phyloP scores from a whole-genome alignment of 2,797 vertebrate genomes.

The Amphiprion clarkii region DNA sequence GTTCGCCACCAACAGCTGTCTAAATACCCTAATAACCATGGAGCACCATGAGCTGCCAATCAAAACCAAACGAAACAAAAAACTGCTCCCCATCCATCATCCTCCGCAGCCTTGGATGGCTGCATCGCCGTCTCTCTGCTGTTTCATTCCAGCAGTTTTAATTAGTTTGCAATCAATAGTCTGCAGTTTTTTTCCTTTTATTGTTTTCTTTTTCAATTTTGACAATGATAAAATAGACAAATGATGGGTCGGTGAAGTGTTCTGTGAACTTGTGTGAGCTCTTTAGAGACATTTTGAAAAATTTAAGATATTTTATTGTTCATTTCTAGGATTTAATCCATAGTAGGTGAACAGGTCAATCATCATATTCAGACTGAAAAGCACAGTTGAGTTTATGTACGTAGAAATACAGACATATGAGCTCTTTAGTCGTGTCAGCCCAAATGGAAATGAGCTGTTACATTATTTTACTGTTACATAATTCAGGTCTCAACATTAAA shows the following conservation, averaged over 20 bases:
- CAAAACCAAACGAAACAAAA: not conserved
- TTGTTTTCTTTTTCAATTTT: constrained; percentile 6
- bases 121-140: not conserved
- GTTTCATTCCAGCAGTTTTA: constrained; percentile 21
- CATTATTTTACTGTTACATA: too few relatives aligned
- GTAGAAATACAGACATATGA: not conserved
- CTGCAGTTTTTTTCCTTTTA: constrained; percentile 8
- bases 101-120: not conserved
- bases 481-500: not conserved
- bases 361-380: not conserved
- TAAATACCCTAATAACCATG: constrained; percentile 32
- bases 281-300: not conserved
- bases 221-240: not conserved
- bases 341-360: too few relatives aligned
- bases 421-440: too few relatives aligned
- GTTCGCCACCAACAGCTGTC: constrained; percentile 38
- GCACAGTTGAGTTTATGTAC: too few relatives aligned
- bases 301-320: not conserved
- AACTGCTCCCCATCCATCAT: not conserved
- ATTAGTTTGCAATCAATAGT: constrained; percentile 27
- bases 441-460: not conserved
- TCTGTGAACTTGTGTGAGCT: not conserved
- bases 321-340: too few relatives aligned
- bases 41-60: constrained; percentile 40
- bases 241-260: not conserved